Evolutionary conservation across 2,888 invertebrate genomes (phyloP).

Genomic region (Eulithis testata): DNA sequence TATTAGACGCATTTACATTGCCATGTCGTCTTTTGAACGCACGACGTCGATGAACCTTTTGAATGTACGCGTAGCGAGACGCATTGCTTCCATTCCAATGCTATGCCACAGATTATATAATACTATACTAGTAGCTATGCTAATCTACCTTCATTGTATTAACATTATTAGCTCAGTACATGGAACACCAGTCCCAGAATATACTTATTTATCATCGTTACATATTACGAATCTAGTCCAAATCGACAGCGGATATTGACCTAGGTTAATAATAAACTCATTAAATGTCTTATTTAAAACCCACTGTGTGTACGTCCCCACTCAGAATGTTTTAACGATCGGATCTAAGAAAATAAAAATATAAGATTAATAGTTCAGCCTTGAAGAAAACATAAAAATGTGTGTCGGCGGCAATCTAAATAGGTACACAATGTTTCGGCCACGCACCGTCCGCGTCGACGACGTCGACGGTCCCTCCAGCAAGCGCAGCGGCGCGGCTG

Average conservation of each 20-base stretch:
- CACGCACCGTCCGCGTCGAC: conserved; percentile 5
- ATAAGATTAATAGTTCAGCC: conserved; percentile 13
- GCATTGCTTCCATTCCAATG: neutral
- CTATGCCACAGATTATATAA: too few species aligned
- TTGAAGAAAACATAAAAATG: conserved; percentile 18
- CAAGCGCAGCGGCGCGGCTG: neutral
- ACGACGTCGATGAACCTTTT: neutral
- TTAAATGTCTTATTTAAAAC: neutral
- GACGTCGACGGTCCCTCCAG: neutral
- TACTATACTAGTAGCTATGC: too few species aligned
- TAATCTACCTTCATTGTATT: too few species aligned
- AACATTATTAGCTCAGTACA: too few species aligned
- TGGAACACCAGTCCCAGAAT: too few species aligned
- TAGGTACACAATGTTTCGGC: conserved; percentile 14
- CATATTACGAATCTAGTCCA: conserved; percentile 6
- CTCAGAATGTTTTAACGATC: neutral
- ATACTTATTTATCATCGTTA: neutral
- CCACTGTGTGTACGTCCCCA: too few species aligned
- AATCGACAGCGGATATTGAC: conserved; percentile 19
- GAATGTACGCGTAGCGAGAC: neutral
- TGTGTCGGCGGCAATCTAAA: conserved; percentile 18
- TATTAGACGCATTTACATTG: conserved; percentile 29
- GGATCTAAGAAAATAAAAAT: neutral
- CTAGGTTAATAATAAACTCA: conserved; percentile 17
- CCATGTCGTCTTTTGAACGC: conserved; percentile 11